Base-by-base conservation (phyloP, 2,797 vertebrate genomes). In the Amniataba percoides region DNA sequence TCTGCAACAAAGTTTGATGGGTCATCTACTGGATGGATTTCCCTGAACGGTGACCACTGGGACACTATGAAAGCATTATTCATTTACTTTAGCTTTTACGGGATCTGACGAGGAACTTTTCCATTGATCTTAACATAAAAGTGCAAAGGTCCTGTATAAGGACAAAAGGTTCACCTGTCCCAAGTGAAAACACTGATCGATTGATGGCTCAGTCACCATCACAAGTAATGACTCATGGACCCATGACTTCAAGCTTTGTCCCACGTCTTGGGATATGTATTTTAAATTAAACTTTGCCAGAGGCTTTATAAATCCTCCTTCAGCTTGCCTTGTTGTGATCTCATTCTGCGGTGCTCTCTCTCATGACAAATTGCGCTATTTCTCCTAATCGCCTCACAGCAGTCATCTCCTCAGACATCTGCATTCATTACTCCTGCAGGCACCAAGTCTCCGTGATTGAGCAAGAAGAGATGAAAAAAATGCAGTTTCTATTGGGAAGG, bases 331-430 rank as follows among this genome's bases (percentile, higher is more conserved):
- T 74, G 73, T 51, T 80, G 81, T 83, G 77, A 92, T 89, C 87
- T 89, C 57, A 88, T 82, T 80, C 85, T 72, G 80, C 67, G 43
- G 63, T 40, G 68, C 76, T 82, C 62, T 83, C 61, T 31, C 53
- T 74, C 72, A n/a, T 88, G 90, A 92, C 42, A 65, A 82, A 92
- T 83, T 69, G 85, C 56, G 76, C 71, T 56, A 78, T 82, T 87
- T 86, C 61, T 82, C 59, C 52, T 80, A 66, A 86, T 74, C 49
- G 39, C 73, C 74, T 74, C 80, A 63, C 61, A 79, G 80, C 71
- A 77, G 76, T 87, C 81, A 87, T 81, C 78, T 83, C 64, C 63
- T 82, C 76, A 87, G 80, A 90, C 78, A 81, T 87, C 79, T 84
- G 80, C 85, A 91, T 89, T 81, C 77, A 89, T 92, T 87, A 87